Evolutionary conservation across 2,797 vertebrate species (phyloP), one percentile per base, ranked within the genome.

Genomic region (Melanogrammus aeglefinus): DNA sequence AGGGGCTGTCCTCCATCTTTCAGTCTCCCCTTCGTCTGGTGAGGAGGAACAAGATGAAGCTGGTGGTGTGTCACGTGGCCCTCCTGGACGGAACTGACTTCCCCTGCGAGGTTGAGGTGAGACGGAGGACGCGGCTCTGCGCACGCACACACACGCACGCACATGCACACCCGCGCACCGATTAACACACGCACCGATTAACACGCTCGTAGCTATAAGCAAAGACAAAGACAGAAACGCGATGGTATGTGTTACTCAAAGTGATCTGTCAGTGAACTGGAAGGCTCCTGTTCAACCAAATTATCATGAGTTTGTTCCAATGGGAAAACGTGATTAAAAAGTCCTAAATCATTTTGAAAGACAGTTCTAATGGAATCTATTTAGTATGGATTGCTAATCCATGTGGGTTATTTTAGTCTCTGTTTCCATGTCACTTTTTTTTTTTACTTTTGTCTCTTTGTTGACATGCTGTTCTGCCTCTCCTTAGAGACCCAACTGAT

Each of bases 41-140:
- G 82, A 97, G 96, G 92, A 99, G 96, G 84, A 83, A 63, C 75
- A 93, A 91, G 93, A 94, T 95, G 91, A 98, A 97, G 92, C 94
- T 95, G 78, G 94, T 97, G 78, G 94, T 94, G 80, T 98, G 97
- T 91, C 96, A 95, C 75, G 96, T 99, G 80, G 88, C 88, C 75
- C 94, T 99, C 73, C 92, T 99, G 79, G 98, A 99, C 39, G 97
- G 96, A 78, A 95, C 88, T 0, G 96, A 97, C 87, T 98, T 96
- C 90, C 91, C 82, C 87, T 99, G 96, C 78, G 96, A 97, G 80
- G 87, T 99, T 78, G 97, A 99, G 97, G 97, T 99, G 91, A 95
- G 96, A 4, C 31, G 21, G 38, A 29, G 18, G 9, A 75, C 44
- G 29, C 27, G 31, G 6, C 29, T 27, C 41, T 36, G 36, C 73